phyloP scores from a whole-genome alignment of 1,140 invertebrate genomes.

The Telenomus remus region DNA sequence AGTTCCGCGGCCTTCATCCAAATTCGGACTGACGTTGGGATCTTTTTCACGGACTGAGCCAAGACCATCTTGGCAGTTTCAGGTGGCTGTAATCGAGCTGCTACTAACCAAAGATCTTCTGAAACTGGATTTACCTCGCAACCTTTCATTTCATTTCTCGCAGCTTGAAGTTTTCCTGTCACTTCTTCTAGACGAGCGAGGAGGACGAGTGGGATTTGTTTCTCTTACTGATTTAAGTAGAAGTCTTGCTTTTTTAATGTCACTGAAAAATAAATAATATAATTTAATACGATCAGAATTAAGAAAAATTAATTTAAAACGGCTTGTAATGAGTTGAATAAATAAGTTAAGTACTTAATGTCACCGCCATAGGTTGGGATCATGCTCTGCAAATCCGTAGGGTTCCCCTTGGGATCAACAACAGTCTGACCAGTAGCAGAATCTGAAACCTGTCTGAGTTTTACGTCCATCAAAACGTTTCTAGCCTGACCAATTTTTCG shows the following conservation, averaged over 20 bases:
- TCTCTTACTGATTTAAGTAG: slow-evolving; percentile 97
- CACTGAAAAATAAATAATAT: slow-evolving; percentile 74
- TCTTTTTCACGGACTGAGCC: slow-evolving; percentile 89
- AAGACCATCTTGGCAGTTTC: slow-evolving; percentile 96
- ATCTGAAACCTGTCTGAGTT: slow-evolving; percentile 98
- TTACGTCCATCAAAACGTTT: slow-evolving; percentile 99
- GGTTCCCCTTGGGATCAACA: slow-evolving; percentile 99
- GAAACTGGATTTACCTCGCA: slow-evolving; percentile 96
- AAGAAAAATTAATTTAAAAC: too few relatives aligned
- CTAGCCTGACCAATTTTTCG: slow-evolving; percentile 99
- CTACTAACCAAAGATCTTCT: slow-evolving; percentile 99
- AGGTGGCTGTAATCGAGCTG: slow-evolving; percentile 93
- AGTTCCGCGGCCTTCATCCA: slow-evolving; percentile 99
- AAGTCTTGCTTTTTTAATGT: slow-evolving; percentile 98
- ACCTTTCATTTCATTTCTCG: slow-evolving; percentile 98
- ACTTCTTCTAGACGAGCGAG: slow-evolving; percentile 99
- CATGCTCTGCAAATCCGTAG: slow-evolving; percentile 99
- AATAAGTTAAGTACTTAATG: slow-evolving; percentile 81
- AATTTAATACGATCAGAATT: slow-evolving; percentile 74
- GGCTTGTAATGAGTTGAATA: too few relatives aligned
- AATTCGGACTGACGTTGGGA: slow-evolving; percentile 93
- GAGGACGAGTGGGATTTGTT: slow-evolving; percentile 99
- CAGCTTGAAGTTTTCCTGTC: slow-evolving; percentile 98
- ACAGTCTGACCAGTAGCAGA: slow-evolving; percentile 99
- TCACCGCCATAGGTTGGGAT: slow-evolving; percentile 98